A percentile compares a stretch with the other conserved stretches of the same genome.
Evolutionary conservation across 2,113 vertebrate species (phyloP).

Genomic region (Diadophis punctatus): DNA sequence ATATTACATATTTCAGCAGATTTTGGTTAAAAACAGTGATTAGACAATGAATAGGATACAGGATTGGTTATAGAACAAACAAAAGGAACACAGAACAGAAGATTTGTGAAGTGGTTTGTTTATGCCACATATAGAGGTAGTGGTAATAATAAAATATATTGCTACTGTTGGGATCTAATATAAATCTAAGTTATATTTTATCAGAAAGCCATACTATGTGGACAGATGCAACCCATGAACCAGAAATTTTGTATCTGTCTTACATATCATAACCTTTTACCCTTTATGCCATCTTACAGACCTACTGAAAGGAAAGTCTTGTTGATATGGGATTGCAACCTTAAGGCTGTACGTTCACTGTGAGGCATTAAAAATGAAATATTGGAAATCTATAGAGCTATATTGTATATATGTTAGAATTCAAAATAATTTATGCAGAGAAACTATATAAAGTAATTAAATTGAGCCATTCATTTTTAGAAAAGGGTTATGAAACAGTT

Average conservation of each 20-base stretch:
- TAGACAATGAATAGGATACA: slow-evolving; percentile 39
- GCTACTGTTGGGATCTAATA: slow-evolving; percentile 67
- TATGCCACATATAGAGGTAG: slow-evolving; percentile 57
- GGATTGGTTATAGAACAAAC: background rate
- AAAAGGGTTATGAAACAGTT: slow-evolving; percentile 72
- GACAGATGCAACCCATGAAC: slow-evolving; percentile 46
- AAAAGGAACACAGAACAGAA: slow-evolving; percentile 32
- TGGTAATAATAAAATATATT: slow-evolving; percentile 53
- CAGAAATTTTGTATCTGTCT: slow-evolving; percentile 56
- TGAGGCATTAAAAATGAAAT: slow-evolving; percentile 71
- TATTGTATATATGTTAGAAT: slow-evolving; percentile 78
- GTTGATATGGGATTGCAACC: background rate
- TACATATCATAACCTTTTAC: slow-evolving; percentile 33
- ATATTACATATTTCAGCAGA: slow-evolving; percentile 1
- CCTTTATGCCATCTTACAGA: background rate
- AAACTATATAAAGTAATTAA: slow-evolving; percentile 72
- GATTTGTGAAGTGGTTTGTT: slow-evolving; percentile 42
- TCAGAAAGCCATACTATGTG: slow-evolving; percentile 53
- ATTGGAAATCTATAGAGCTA: slow-evolving; percentile 79
- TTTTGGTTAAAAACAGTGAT: slow-evolving; percentile 16
- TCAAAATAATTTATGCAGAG: slow-evolving; percentile 77
- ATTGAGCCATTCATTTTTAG: slow-evolving; percentile 66
- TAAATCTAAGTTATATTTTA: slow-evolving; percentile 54
- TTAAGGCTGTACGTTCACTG: slow-evolving; percentile 58
- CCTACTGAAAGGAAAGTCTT: background rate